Evolutionary conservation across 2,113 vertebrate genomes (phyloP).

Genomic region (Microtus richardsoni): DNA sequence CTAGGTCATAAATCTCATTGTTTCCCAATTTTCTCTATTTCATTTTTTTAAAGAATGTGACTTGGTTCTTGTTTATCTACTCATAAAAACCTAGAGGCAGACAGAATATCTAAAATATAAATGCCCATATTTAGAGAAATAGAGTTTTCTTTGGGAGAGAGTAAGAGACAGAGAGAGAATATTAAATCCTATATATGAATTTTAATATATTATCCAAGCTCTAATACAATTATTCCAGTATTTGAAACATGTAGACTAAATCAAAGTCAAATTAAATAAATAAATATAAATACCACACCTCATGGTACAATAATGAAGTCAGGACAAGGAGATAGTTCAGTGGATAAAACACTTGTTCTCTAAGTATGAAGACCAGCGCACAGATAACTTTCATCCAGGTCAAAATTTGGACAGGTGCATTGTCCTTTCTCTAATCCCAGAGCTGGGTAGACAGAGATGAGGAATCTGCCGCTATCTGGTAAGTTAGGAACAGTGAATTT

Average conservation of each 20-base stretch:
- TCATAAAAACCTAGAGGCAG: constrained; percentile 32
- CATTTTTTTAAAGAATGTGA: constrained; percentile 55
- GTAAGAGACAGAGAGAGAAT: background rate
- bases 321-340: background rate
- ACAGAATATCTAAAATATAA: constrained; percentile 64
- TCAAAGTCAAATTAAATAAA: background rate
- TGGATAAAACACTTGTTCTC: background rate
- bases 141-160: background rate
- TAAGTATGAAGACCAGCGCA: background rate
- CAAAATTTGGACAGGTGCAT: background rate
- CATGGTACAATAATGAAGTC: background rate
- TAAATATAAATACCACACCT: background rate
- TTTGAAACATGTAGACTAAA: background rate
- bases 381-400: background rate
- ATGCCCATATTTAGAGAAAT: constrained; percentile 47
- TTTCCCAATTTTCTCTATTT: constrained; percentile 59
- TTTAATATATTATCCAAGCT: background rate
- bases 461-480: too few relatives aligned
- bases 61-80: constrained; percentile 64
- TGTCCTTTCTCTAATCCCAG: background rate
- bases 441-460: background rate
- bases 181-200: background rate
- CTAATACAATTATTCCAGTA: background rate
- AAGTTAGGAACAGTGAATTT: background rate
- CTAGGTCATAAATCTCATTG: constrained; percentile 78